phyloP scores from a whole-genome alignment of 1,140 invertebrate species.

The Philotrypesis tridentata region DNA sequence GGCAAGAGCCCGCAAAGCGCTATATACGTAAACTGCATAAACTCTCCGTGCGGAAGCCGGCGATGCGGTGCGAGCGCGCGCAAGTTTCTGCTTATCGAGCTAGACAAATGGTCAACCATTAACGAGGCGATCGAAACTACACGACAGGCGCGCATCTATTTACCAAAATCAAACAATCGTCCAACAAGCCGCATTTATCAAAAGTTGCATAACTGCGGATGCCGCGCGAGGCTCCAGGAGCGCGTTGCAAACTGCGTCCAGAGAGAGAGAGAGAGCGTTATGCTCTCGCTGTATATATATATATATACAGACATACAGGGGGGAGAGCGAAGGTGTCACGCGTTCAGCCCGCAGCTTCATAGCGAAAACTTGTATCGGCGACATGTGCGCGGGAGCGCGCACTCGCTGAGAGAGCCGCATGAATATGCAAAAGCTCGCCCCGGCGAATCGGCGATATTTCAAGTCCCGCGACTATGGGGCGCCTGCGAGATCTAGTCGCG shows the following conservation, averaged over 20 bases:
- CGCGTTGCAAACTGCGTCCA: neutral
- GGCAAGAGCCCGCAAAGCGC: too few relatives aligned
- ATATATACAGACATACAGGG: neutral
- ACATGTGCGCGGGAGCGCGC: slow-evolving; percentile 55
- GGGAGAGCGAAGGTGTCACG: slow-evolving; percentile 32
- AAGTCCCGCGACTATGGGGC: slow-evolving; percentile 47
- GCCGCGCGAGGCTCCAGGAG: neutral
- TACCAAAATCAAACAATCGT: slow-evolving; percentile 8
- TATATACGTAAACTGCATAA: too few relatives aligned
- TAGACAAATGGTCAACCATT: neutral
- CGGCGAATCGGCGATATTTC: slow-evolving; percentile 65
- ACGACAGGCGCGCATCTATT: neutral
- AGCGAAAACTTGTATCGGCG: slow-evolving; percentile 55
- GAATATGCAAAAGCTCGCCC: slow-evolving; percentile 64
- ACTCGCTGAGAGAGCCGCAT: slow-evolving; percentile 49
- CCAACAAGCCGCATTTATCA: slow-evolving; percentile 41
- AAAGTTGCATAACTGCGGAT: slow-evolving; percentile 25
- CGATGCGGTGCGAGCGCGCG: neutral
- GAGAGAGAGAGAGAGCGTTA: too few relatives aligned
- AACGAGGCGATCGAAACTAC: neutral
- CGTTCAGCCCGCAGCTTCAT: neutral
- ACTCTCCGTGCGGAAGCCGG: too few relatives aligned
- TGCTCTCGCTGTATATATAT: neutral
- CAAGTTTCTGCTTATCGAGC: neutral
- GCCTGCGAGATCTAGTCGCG: slow-evolving; percentile 36